Conservation (phyloP, 2,888 invertebrate genomes). For the Hirtodrosophila cameraria region DNA sequence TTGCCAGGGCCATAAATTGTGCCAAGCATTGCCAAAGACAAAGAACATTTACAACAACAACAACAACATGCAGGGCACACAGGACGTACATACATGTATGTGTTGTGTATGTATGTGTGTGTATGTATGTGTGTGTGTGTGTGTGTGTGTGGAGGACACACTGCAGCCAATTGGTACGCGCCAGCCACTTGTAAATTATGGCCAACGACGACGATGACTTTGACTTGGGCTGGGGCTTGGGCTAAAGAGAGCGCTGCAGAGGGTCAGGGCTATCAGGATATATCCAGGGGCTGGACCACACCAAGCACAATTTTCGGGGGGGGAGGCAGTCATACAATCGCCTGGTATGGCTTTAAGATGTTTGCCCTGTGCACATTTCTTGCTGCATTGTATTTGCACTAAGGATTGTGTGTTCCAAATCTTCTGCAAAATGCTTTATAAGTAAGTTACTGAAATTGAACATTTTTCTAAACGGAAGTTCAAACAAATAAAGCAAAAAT, state of each 20-base stretch:
- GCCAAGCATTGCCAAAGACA: conserved; percentile 49
- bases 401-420: conserved; percentile 9
- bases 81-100: conserved; percentile 18
- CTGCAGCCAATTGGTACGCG: conserved; percentile 67
- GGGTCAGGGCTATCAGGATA: conserved; percentile 2
- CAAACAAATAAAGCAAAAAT: too few species aligned
- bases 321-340: conserved; percentile 21
- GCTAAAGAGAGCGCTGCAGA: conserved; percentile 12
- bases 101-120: not conserved
- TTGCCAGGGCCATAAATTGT: conserved; percentile 57
- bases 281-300: not conserved
- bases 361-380: conserved; percentile 29
- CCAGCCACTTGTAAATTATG: conserved; percentile 67
- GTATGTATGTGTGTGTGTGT: conserved; percentile 1
- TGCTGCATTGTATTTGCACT: conserved; percentile 25
- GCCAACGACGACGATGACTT: conserved; percentile 42
- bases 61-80: conserved; percentile 3
- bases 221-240: conserved; percentile 29
- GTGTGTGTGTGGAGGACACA: conserved; percentile 1
- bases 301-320: conserved; percentile 8
- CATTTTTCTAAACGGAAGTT: too few species aligned
- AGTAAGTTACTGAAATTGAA: too few species aligned
- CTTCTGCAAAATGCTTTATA: too few species aligned
- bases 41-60: conserved; percentile 43
- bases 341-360: conserved; percentile 38